Evolutionary conservation across 1,140 invertebrate species (phyloP), one percentile per base, ranked within the genome.

Genomic region (Radopholus similis): DNA sequence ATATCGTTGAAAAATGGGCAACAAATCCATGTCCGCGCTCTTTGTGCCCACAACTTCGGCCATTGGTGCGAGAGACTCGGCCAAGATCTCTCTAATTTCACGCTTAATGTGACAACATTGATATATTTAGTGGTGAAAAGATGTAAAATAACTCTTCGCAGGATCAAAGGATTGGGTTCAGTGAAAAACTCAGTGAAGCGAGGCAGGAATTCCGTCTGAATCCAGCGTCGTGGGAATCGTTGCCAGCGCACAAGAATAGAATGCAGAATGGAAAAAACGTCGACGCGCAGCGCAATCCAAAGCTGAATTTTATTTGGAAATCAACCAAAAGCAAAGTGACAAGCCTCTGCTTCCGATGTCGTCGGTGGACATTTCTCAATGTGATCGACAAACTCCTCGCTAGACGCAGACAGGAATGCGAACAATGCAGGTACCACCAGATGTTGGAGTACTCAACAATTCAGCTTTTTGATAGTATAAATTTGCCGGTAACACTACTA

Each of bases 1-100:
- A 55, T 35, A 68, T n/a, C 51, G 18, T 53, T 65, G 66, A 53
- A 68, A 68, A 53, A 44, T 49, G 13, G 66, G 66, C 0, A 68
- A 55, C 51, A 68, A 66, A 18, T 68, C 64, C 4, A 34, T 15
- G 23, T 68, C 66, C 6, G 65, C 37, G 56, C 28, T 18, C 11
- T 51, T 32, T 6, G 66, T 68, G 8, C 66, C 66, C n/a, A 62
- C 18, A 4, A 70, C 28, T 18, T 49, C 35, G 8, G 66, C 66
- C 21, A 62, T 42, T 32, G 9, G 18, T 5, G 35, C 44, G 3
- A 68, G 21, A 9, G 64, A 68, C 23, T 40, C 30, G 32, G 40
- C 66, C 1, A 68, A 35, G 4, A 37, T 44, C 9, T 38, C 28
- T 2, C 66, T 40, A 15, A 49, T 18, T 69, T 68, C 26, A n/a